Evolutionary conservation across 2,888 invertebrate species (phyloP).

Genomic region (Ceraclea dissimilis): DNA sequence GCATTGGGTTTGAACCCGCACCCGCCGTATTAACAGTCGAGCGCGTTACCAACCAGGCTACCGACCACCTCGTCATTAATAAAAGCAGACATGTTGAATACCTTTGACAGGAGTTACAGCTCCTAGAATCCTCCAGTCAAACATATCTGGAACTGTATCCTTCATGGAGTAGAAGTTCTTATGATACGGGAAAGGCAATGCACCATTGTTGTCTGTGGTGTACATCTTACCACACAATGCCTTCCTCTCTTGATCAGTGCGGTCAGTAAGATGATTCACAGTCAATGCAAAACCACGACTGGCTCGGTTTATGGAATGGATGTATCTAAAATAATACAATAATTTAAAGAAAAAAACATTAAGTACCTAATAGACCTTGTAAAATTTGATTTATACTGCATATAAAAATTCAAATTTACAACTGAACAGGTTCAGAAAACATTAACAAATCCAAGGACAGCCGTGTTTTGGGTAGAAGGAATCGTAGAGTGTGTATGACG

Average conservation of each 20-base stretch:
- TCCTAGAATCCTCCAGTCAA: conserved; percentile 88
- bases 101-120: conserved; percentile 93
- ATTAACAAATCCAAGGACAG: neutral
- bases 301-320: conserved; percentile 75
- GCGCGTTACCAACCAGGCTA: no score
- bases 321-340: conserved; percentile 45
- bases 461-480: no score
- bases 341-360: neutral
- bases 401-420: neutral
- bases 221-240: conserved; percentile 64
- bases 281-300: conserved; percentile 63
- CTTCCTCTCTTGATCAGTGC: conserved; percentile 66
- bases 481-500: no score
- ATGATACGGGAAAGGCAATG: conserved; percentile 71
- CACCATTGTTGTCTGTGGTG: conserved; percentile 62
- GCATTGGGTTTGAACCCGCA: no score
- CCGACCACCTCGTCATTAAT: no score
- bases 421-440: neutral
- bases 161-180: conserved; percentile 41
- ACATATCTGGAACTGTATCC: conserved; percentile 59
- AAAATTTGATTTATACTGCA: no score
- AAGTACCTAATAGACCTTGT: no score
- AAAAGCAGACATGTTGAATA: no score
- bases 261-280: conserved; percentile 85
- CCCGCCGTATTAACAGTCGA: no score